Base-by-base conservation (phyloP, 1,140 invertebrate genomes). In the Colletes gigas region DNA sequence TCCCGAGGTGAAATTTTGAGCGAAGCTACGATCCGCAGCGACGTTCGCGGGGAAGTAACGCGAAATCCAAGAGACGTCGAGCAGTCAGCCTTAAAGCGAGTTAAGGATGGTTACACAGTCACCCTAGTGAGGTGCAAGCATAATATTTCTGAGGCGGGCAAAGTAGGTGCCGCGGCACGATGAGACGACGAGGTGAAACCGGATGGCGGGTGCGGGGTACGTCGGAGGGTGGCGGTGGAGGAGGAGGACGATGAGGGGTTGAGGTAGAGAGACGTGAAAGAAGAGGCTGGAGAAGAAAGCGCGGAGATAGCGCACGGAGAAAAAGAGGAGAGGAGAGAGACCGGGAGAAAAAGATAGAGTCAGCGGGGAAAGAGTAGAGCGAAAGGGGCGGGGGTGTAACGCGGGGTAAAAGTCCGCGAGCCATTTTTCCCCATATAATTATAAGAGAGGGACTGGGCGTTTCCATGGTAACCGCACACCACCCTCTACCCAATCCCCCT, bases 361-460 rank as follows among this genome's bases (percentile, higher is more conserved):
- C 66, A 72, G 67, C 55, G 71, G 65, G 59, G 30, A 66, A 78
- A 72, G 78, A 68, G 66, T 57, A 50, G 50, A 69, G 71, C 50
- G 69, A 67, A 60, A 71, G 62, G 81, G 78, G 83, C 73, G 72
- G 78, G 83, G 88, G 82, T 85, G 83, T 82, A 82, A 84, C 73
- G 86, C 87, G 89, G 86, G 86, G 83, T 84, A 87, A 81, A 87
- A 87, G 84, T 83, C 83, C 87, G 86, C 81, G 83, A 88, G 88
- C 90, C 90, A 91, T 91, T 91, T 91, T 91, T 91, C 90, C 90
- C 90, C 89, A 91, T 91, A 91, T 91, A 91, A 91, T 91, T 91
- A 91, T 91, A 91, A 91, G 90, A 89, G 90, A 89, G 88, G 89
- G 90, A 87, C 88, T 89, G 91, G 91, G 92, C 90, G 91, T 92